These are phyloP conservation scores for Spinibarbus caldwelli DNA, from an alignment of 2,797 vertebrate species.

Conservation along the genomic window DNA sequence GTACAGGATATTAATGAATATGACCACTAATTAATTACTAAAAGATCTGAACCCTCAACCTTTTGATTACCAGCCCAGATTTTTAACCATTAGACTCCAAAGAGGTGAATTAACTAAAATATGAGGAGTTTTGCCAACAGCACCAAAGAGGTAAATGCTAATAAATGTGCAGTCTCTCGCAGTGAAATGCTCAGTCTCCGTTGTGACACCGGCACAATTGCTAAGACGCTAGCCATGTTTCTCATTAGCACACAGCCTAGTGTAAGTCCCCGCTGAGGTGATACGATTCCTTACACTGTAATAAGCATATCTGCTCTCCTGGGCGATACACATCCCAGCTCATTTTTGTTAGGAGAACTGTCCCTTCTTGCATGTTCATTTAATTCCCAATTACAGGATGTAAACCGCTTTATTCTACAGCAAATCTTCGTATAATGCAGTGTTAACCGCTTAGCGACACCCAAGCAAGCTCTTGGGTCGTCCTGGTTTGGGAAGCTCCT, in stretches of 20 bases:
- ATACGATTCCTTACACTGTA: slow-evolving; percentile 6
- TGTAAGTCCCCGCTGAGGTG: slow-evolving; percentile 16
- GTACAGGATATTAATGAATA: background rate
- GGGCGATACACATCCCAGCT: background rate
- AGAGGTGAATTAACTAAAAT: slow-evolving; percentile 3
- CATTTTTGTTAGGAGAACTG: background rate
- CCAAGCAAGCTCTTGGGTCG: slow-evolving; percentile 11
- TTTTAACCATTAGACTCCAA: slow-evolving; percentile 16
- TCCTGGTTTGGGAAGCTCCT: slow-evolving; percentile 28
- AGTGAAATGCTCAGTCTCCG: background rate
- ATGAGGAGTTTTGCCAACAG: background rate
- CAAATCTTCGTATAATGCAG: background rate
- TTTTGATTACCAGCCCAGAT: slow-evolving; percentile 13
- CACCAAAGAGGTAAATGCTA: slow-evolving; percentile 9
- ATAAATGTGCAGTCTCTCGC: background rate
- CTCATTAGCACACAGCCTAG: slow-evolving; percentile 24
- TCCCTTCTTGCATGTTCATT: slow-evolving; percentile 47
- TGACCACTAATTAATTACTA: background rate
- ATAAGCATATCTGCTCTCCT: slow-evolving; percentile 15
- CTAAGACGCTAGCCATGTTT: slow-evolving; percentile 15
- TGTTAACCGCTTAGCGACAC: slow-evolving; percentile 19
- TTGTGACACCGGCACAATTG: background rate
- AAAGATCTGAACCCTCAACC: background rate
- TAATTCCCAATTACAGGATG: slow-evolving; percentile 40
- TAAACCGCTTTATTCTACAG: background rate